Conservation (phyloP, 2,113 vertebrate genomes). For the Sclerurus mexicanus region DNA sequence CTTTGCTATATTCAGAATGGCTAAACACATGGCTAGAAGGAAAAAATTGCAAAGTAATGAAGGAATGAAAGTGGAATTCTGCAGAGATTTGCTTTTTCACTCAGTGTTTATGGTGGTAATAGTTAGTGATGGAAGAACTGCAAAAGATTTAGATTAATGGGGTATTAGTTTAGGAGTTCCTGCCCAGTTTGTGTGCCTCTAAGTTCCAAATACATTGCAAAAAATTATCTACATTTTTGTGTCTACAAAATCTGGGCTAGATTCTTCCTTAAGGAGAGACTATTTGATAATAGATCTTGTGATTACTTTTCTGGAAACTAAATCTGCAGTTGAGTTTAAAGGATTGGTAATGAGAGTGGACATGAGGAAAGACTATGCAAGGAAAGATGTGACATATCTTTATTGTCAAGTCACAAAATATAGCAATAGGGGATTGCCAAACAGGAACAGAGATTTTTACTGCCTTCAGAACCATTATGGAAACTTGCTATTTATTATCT, state of each 20-base stretch:
- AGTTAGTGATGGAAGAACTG: slow-evolving; percentile 20
- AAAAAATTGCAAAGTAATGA: background rate
- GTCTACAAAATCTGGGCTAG: background rate
- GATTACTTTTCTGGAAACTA: background rate
- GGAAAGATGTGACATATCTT: background rate
- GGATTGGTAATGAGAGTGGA: background rate
- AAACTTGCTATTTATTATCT: background rate
- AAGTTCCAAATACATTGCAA: background rate
- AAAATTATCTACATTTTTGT: background rate
- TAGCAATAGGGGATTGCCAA: background rate
- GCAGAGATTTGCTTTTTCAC: slow-evolving; percentile 1
- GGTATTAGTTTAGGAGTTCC: slow-evolving; percentile 29
- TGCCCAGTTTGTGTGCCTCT: slow-evolving; percentile 11
- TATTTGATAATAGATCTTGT: background rate
- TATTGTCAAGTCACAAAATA: background rate
- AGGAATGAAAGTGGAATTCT: slow-evolving; percentile 13
- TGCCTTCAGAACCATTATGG: background rate
- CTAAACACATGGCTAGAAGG: background rate
- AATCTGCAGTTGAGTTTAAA: background rate
- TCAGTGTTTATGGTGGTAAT: background rate
- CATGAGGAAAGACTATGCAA: background rate
- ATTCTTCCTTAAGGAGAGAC: background rate
- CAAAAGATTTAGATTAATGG: slow-evolving; percentile 24
- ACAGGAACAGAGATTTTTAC: background rate
- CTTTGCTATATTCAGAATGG: background rate